Percentiles rank a stretch among this genome's conserved stretches.
phyloP scores from a whole-genome alignment of 2,113 vertebrate genomes.

The Myxocyprinus asiaticus region DNA sequence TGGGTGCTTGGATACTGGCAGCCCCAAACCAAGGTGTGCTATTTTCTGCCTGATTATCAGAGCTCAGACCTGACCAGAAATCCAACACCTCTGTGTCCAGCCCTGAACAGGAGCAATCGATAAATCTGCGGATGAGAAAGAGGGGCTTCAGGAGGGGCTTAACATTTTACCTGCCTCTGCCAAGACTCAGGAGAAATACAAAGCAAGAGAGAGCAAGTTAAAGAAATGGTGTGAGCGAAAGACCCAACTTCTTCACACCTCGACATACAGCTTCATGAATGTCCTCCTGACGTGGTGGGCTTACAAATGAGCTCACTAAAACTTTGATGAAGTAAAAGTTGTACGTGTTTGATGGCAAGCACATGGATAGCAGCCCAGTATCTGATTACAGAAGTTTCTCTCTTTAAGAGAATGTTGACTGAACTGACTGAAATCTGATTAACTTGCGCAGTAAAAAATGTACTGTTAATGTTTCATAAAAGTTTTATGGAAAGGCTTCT shows the following conservation, averaged over 20 bases:
- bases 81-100: slow-evolving; percentile 53
- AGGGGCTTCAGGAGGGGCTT: slow-evolving; percentile 57
- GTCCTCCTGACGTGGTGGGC: slow-evolving; percentile 41
- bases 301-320: slow-evolving; percentile 48
- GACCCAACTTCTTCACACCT: slow-evolving; percentile 4
- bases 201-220: slow-evolving; percentile 1
- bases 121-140: slow-evolving; percentile 57
- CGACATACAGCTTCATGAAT: slow-evolving; percentile 38
- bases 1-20: slow-evolving; percentile 62
- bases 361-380: neutral
- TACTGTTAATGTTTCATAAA: too few species aligned
- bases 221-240: neutral
- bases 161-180: slow-evolving; percentile 60
- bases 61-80: slow-evolving; percentile 66
- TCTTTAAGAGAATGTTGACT: too few species aligned
- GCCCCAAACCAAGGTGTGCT: slow-evolving; percentile 65
- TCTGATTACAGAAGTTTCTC: too few species aligned
- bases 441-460: too few species aligned
- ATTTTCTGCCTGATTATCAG: slow-evolving; percentile 70
- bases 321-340: slow-evolving; percentile 52
- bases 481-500: too few species aligned
- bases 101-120: slow-evolving; percentile 54
- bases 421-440: too few species aligned
- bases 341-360: slow-evolving; percentile 31
- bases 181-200: slow-evolving; percentile 52